A percentile compares a stretch with the other conserved stretches of the same genome.
Evolutionary conservation across 2,888 invertebrate genomes (phyloP).

Genomic region (Macrophya annulata): DNA sequence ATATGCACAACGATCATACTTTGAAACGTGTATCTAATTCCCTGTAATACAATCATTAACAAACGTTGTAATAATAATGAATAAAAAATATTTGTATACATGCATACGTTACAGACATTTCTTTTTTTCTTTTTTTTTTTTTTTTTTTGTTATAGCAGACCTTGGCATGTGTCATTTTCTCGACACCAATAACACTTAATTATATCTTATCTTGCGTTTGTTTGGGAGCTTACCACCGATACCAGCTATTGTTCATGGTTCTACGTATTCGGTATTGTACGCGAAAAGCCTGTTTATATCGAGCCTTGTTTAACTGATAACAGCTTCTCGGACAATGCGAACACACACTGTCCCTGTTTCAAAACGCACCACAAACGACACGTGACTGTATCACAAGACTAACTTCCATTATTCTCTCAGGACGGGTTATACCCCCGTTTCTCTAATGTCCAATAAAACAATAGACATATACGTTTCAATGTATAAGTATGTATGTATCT

Average conservation of each 20-base stretch:
- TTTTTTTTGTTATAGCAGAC: not conserved
- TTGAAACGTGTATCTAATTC: not conserved
- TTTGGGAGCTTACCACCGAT: constrained; percentile 34
- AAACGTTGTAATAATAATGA: not conserved
- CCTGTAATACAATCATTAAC: not conserved
- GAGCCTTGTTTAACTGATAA: constrained; percentile 45
- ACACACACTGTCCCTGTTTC: not conserved
- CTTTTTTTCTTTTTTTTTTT: not conserved
- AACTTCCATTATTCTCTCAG: constrained; percentile 33
- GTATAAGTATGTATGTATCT: not conserved
- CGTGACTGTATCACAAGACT: constrained; percentile 31
- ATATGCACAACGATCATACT: not conserved
- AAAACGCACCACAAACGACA: constrained; percentile 4
- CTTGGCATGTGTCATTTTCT: constrained; percentile 38
- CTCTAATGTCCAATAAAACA: constrained; percentile 25
- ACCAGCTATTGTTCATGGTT: constrained; percentile 31
- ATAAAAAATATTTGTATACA: not conserved
- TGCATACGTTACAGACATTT: no score
- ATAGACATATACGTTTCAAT: not conserved
- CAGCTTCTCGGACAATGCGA: constrained; percentile 46
- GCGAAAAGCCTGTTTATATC: constrained; percentile 40
- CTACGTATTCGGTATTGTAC: constrained; percentile 15
- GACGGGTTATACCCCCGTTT: not conserved
- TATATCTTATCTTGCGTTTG: constrained; percentile 47
- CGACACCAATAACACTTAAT: constrained; percentile 23